Base-by-base conservation (phyloP, 2,888 invertebrate genomes). In the Athrips mouffetella region DNA sequence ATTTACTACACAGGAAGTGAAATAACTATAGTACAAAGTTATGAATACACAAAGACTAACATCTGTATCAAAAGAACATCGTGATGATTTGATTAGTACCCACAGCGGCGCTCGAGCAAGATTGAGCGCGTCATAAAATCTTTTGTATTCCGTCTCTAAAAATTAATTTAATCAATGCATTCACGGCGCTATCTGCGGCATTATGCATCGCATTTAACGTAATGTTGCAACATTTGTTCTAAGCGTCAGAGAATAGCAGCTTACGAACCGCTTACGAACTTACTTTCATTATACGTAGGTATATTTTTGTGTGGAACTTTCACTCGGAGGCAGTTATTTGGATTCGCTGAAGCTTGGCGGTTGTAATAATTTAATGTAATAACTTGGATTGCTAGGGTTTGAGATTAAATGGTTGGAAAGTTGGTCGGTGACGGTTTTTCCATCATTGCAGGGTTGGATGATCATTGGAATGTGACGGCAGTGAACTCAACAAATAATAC, bases 331-430 rank as follows among this genome's bases (percentile, higher is more conserved):
- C 62, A 62, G 62, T 63, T 54, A 71, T 74, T 72, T 62, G 67
- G 51, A 62, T 49, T 65, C 68, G 62, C 67, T 67, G 65, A 62
- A 54, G 71, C 70, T 57, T 68, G 62, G 63, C 73, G 64, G 58
- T 65, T 63, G 61, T 57, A 44, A 66, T 69, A 70, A 75, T 73
- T 68, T 63, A 63, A 64, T 61, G 61, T 65, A 70, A 68, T 74
- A 66, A 67, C 59, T 61, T 57, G 54, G 57, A 60, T 63, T 51
- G 50, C 27, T 53, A 63, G 57, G 64, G 59, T 52, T 59, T 61
- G 59, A 62, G 58, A 63, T 63, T 59, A 62, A 65, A 62, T 59
- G 52, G 52, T 53, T 68, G 55, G 72, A 74, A 73, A 75, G 73
- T 65, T 47, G 54, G n/a, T 11, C 11, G 37, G 21, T 49, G 44